These are phyloP conservation scores for Excalfactoria chinensis DNA, from an alignment of 2,113 vertebrate species.

Conservation along the genomic window DNA sequence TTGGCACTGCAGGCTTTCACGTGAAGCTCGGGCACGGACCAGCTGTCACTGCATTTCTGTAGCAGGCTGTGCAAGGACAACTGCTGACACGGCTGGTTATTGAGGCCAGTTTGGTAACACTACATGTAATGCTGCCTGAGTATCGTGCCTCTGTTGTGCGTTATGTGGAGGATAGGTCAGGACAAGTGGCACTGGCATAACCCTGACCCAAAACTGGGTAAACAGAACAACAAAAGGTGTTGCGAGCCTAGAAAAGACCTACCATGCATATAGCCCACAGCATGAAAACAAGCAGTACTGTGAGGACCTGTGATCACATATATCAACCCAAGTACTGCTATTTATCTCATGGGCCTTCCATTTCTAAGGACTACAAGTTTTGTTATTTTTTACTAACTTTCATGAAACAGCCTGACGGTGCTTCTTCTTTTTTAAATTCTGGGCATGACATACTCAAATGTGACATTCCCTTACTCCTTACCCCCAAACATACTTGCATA, in stretches of 20 bases:
- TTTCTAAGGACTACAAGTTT: background rate
- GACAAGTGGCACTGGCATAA: background rate
- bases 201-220: background rate
- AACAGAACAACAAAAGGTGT: constrained; percentile 5
- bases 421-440: background rate
- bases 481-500: background rate
- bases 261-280: background rate
- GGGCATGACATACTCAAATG: background rate
- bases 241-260: background rate
- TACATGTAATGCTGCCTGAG: background rate
- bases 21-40: background rate
- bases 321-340: background rate
- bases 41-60: background rate
- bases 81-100: background rate
- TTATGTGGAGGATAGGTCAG: background rate
- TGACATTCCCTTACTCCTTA: background rate
- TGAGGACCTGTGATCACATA: background rate
- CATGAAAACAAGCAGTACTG: background rate
- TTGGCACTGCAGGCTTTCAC: background rate
- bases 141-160: background rate
- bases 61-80: constrained; percentile 7
- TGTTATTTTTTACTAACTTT: constrained; percentile 5
- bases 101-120: background rate
- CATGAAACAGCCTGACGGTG: background rate
- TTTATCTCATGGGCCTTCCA: background rate